phyloP scores from a whole-genome alignment of 2,113 vertebrate genomes.

The Climacteris rufus region DNA sequence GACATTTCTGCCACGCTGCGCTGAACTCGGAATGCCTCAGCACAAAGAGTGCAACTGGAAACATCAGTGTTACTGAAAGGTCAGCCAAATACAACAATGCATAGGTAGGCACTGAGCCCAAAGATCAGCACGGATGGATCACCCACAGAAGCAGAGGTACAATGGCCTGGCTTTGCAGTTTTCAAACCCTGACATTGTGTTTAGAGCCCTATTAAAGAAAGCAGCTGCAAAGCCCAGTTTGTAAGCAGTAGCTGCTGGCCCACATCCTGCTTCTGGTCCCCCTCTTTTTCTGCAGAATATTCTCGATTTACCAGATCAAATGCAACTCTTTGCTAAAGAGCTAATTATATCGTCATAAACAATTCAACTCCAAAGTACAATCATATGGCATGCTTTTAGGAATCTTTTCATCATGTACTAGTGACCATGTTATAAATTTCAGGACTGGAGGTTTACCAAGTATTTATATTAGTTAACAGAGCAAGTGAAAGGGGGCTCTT shows the following conservation, averaged over 20 bases:
- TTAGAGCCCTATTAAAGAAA: conserved; percentile 10
- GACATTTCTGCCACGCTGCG: background rate
- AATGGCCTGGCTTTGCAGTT: conserved; percentile 24
- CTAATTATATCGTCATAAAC: background rate
- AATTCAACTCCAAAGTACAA: background rate
- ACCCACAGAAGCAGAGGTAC: conserved; percentile 8
- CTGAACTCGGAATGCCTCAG: background rate
- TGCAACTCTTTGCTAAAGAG: background rate
- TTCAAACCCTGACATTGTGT: background rate
- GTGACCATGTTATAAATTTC: background rate
- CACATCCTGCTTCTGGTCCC: background rate
- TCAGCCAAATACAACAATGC: conserved; percentile 24
- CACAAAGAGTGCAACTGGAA: conserved; percentile 24
- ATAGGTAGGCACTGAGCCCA: conserved; percentile 30
- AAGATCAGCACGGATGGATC: background rate
- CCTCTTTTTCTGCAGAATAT: conserved; percentile 1
- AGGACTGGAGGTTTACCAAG: background rate
- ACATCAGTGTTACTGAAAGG: background rate
- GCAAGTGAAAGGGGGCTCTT: background rate
- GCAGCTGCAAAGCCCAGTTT: background rate
- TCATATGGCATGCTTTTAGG: background rate
- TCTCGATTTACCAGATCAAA: background rate
- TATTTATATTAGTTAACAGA: background rate
- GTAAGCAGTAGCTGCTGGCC: background rate
- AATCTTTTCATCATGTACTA: background rate